Conservation (phyloP, 2,113 vertebrate species). For the Capreolus pygargus region DNA sequence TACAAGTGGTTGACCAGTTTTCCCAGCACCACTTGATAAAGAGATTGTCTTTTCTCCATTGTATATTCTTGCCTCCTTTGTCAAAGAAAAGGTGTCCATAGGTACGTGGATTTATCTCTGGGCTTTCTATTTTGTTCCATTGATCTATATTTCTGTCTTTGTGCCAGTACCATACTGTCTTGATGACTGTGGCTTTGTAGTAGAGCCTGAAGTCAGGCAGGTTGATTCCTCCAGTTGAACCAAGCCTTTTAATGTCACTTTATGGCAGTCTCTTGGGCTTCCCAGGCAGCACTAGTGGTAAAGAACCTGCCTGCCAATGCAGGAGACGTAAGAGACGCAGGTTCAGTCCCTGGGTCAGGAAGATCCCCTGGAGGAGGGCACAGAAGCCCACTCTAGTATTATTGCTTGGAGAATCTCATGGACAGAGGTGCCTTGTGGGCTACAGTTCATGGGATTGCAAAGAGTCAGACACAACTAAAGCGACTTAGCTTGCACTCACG, state of each 20-base stretch:
- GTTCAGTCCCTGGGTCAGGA: neutral
- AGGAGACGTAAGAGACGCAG: neutral
- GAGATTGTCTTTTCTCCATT: no score
- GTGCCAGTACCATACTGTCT: no score
- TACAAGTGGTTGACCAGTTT: no score
- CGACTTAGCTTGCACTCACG: rapidly evolving
- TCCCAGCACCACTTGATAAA: no score
- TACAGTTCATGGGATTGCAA: neutral
- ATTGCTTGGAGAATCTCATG: neutral
- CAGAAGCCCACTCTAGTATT: neutral
- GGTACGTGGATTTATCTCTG: no score
- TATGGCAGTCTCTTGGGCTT: neutral
- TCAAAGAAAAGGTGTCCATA: no score
- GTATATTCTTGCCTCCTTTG: no score
- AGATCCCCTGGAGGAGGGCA: neutral
- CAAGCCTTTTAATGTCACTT: neutral
- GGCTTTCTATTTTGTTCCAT: no score
- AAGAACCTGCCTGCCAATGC: neutral
- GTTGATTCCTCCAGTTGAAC: neutral
- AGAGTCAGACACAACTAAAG: neutral
- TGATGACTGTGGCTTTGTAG: no score
- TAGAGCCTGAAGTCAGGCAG: no score
- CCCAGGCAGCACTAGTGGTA: neutral
- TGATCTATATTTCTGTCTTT: no score
- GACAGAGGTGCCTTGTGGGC: rapidly evolving